Conservation (phyloP, 2,113 vertebrate species). For the Eubucco bourcierii region DNA sequence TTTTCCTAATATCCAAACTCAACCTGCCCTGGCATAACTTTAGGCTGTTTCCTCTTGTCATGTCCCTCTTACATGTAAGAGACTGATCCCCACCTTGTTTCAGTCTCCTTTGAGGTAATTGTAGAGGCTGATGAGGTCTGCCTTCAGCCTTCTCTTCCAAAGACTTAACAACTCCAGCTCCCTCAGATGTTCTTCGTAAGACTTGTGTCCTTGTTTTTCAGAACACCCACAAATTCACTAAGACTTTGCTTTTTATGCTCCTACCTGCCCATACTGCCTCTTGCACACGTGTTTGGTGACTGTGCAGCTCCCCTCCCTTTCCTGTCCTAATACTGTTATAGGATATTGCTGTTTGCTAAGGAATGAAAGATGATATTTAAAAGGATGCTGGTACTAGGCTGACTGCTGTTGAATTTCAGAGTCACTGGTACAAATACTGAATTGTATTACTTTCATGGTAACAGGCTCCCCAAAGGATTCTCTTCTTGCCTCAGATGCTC, state of each 20-base stretch:
- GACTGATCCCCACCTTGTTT: too few species aligned
- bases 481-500: slow-evolving; percentile 47
- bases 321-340: slow-evolving; percentile 12
- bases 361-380: slow-evolving; percentile 55
- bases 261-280: not conserved
- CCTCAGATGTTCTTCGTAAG: too few species aligned
- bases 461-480: slow-evolving; percentile 38
- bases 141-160: too few species aligned
- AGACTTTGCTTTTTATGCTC: not conserved
- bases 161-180: too few species aligned
- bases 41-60: too few species aligned
- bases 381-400: slow-evolving; percentile 28
- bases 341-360: slow-evolving; percentile 46
- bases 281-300: not conserved
- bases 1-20: too few species aligned
- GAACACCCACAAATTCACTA: not conserved
- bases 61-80: too few species aligned
- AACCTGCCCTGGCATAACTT: too few species aligned
- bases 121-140: too few species aligned
- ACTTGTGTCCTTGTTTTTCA: not conserved
- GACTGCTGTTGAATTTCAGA: slow-evolving; percentile 52
- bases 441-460: slow-evolving; percentile 58
- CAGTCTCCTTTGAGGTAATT: too few species aligned
- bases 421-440: slow-evolving; percentile 26
- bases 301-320: not conserved